These are phyloP conservation scores for Netelia virgata DNA, from an alignment of 2,888 invertebrate genomes.

Conservation along the genomic window DNA sequence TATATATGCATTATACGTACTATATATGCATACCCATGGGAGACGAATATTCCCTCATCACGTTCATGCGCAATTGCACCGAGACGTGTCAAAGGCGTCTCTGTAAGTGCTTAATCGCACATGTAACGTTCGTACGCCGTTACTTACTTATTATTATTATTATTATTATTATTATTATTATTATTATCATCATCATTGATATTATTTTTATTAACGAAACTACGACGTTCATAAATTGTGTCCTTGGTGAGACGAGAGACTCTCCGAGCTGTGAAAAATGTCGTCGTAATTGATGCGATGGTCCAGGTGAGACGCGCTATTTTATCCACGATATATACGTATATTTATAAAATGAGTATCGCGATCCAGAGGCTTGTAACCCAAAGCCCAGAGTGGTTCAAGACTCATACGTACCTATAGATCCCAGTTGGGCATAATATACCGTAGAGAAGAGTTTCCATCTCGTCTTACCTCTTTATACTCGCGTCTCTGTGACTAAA, in stretches of 20 bases:
- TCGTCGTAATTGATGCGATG: conserved; percentile 64
- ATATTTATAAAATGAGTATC: conserved; percentile 42
- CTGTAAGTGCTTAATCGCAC: conserved; percentile 8
- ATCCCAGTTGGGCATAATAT: conserved; percentile 41
- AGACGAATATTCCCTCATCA: not conserved
- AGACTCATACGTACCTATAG: conserved; percentile 15
- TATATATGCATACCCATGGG: not conserved
- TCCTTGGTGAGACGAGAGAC: conserved; percentile 52
- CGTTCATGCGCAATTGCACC: not conserved
- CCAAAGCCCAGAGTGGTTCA: conserved; percentile 63
- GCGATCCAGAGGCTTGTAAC: conserved; percentile 48
- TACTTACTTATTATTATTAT: not conserved
- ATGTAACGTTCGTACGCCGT: conserved; percentile 4
- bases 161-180: too few species aligned
- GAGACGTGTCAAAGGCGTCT: conserved; percentile 2
- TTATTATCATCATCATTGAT: not conserved
- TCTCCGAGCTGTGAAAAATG: conserved; percentile 52
- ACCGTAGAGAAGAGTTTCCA: conserved; percentile 49
- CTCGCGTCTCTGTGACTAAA: conserved; percentile 62
- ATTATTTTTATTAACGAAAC: conserved; percentile 43
- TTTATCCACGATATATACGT: not conserved
- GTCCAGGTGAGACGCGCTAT: conserved; percentile 47
- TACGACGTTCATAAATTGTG: conserved; percentile 50
- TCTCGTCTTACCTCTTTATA: conserved; percentile 63
- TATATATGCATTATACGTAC: not conserved